phyloP scores from a whole-genome alignment of 2,113 vertebrate genomes.

The Pygoscelis antarcticus region DNA sequence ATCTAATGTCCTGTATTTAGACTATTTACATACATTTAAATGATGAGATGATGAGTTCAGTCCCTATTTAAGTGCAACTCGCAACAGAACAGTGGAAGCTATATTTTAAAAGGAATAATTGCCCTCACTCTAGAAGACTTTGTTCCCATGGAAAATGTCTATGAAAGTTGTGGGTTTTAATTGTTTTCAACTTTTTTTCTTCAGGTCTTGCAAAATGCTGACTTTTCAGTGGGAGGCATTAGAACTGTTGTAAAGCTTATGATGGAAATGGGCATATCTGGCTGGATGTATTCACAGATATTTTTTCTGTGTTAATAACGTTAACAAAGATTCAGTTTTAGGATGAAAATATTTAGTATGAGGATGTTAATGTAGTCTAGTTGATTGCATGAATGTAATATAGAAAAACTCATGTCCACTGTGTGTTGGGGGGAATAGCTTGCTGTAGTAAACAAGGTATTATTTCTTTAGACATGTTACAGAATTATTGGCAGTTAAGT shows the following conservation, averaged over 20 bases:
- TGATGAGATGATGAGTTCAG: background rate
- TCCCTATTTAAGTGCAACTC: background rate
- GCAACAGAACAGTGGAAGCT: background rate
- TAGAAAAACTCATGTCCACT: background rate
- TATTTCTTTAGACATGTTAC: background rate
- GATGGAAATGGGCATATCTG: background rate
- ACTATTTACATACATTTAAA: background rate
- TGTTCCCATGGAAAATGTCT: background rate
- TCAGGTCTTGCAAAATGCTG: background rate
- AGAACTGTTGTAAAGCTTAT: background rate
- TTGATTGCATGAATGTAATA: background rate
- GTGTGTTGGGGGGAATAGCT: background rate
- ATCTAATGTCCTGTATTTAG: background rate
- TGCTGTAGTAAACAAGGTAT: background rate
- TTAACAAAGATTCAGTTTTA: background rate
- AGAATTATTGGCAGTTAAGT: background rate
- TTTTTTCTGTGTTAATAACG: background rate
- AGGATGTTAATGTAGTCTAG: background rate
- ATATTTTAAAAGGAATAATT: background rate
- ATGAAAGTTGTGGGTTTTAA: background rate
- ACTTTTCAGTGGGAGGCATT: background rate
- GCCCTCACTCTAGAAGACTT: background rate
- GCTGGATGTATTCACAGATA: background rate
- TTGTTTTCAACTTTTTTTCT: background rate
- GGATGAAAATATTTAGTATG: background rate